Conservation (phyloP, 2,113 vertebrate species). For the Petrocephalus zakoni region DNA sequence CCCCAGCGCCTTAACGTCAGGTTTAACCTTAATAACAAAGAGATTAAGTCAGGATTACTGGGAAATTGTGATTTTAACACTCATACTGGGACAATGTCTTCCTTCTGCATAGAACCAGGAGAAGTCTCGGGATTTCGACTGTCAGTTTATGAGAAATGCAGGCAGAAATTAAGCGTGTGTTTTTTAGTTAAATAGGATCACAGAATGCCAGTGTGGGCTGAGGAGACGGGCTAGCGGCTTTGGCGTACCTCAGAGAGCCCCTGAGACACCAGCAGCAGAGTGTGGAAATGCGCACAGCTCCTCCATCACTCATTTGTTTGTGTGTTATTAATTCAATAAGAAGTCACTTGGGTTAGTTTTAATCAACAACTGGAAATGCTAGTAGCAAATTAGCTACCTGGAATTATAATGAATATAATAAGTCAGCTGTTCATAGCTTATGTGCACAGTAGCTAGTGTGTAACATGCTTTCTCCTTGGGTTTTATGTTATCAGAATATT, state of each 20-base stretch:
- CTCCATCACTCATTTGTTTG: neutral
- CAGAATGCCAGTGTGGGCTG: too few relatives aligned
- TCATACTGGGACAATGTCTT: neutral
- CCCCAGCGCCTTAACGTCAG: neutral
- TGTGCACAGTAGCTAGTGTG: neutral
- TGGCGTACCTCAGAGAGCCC: neutral
- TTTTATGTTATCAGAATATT: neutral
- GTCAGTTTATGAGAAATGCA: neutral
- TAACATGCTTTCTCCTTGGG: neutral
- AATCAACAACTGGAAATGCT: neutral
- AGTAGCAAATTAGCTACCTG: neutral
- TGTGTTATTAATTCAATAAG: neutral
- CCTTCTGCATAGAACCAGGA: neutral
- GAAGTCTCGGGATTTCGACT: neutral
- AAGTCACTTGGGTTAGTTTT: neutral
- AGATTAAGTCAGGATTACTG: constrained; percentile 10
- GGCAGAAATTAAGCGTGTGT: neutral
- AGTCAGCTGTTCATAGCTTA: neutral
- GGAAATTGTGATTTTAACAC: constrained; percentile 3
- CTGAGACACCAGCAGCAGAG: neutral
- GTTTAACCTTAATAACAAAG: constrained; percentile 3
- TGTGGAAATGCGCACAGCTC: neutral
- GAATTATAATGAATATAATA: neutral
- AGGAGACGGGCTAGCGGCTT: neutral
- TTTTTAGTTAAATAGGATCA: neutral